phyloP scores from a whole-genome alignment of 1,140 invertebrate genomes.

The Sinonovacula constricta region DNA sequence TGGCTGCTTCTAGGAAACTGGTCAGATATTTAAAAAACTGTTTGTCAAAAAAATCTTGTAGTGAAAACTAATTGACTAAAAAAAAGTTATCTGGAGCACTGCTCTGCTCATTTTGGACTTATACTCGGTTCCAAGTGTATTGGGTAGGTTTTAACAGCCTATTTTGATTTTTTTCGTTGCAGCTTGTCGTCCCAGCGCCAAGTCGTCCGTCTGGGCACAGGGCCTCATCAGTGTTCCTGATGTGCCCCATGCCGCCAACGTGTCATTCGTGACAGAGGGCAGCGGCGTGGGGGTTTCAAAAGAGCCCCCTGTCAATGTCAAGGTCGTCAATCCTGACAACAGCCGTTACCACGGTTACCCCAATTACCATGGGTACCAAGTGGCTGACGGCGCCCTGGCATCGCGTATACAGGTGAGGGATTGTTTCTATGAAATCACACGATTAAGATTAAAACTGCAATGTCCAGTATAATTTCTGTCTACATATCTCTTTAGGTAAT shows the following conservation, averaged over 20 bases:
- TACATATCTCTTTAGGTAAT: constrained; percentile 17
- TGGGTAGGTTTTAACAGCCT: not conserved
- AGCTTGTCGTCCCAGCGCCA: constrained; percentile 81
- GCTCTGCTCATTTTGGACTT: too few species aligned
- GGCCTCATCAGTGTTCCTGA: constrained; percentile 99
- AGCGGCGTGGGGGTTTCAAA: constrained; percentile 88
- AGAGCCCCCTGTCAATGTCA: constrained; percentile 85
- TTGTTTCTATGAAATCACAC: too few species aligned
- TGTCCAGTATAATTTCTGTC: not conserved
- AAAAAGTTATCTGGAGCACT: too few species aligned
- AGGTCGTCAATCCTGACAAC: constrained; percentile 49
- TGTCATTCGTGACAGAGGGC: constrained; percentile 86
- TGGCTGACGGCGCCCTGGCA: constrained; percentile 66
- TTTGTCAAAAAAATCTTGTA: too few species aligned
- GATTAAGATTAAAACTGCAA: too few species aligned
- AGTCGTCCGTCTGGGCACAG: constrained; percentile 95
- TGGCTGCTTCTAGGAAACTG: too few species aligned
- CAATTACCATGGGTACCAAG: constrained; percentile 65
- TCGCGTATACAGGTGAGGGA: constrained; percentile 36
- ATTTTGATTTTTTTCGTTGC: constrained; percentile 58
- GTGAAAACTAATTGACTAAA: too few species aligned
- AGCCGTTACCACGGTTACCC: constrained; percentile 34
- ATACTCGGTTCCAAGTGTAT: too few species aligned
- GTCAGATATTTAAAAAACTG: too few species aligned
- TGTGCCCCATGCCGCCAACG: constrained; percentile 87